Base-by-base conservation (phyloP, 2,888 invertebrate species). In the Caenorhabditis doughertyi region DNA sequence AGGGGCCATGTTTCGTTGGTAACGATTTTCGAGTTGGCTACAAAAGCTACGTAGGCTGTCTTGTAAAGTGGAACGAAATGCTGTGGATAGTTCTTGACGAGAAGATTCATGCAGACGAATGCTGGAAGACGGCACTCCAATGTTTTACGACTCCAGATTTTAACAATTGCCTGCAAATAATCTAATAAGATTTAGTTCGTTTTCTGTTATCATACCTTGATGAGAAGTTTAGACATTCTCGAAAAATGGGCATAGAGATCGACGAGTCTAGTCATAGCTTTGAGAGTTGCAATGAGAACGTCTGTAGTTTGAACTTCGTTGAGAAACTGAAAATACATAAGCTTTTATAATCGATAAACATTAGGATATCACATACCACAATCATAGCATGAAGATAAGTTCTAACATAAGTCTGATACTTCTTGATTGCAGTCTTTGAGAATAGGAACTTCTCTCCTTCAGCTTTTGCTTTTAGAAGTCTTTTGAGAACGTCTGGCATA, bases 1-100 rank as follows among this genome's bases (percentile, higher is more conserved):
- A 88, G 84, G 13, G 88, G 87, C 87, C 87, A 87, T 3, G 89
- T 87, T 21, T 89, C 90, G 23, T 84, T 76, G 11, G 85, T 84
- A 11, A 91, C 88, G 4, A 85, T 74, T 44, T 89, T 89, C 39
- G 89, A 87, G 65, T 87, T 89, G 32, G 90, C 84, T 7, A 91
- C 88, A 64, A 90, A 91, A 16, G 87, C 87, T 13, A 90, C 86
- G 82, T 90, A 91, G 71, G 87, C 88, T n/a, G 83, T 83, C 88
- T 88, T 88, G 79, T 85, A 88, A n/a, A 87, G 72, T 21, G 83
- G 56, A 9, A 83, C 79, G 60, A 86, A 85, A 44, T 84, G 81
- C 23, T 87, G 84, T 27, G 87, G 85, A 58, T 84, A 73, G 53
- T 79, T 55, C 55, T 85, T 85, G 42, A 83, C 80, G 16, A 88